These are phyloP conservation scores for Henricia sp. DNA, from an alignment of 53 echinoderm and acorn worm species.

Conservation along the genomic window DNA sequence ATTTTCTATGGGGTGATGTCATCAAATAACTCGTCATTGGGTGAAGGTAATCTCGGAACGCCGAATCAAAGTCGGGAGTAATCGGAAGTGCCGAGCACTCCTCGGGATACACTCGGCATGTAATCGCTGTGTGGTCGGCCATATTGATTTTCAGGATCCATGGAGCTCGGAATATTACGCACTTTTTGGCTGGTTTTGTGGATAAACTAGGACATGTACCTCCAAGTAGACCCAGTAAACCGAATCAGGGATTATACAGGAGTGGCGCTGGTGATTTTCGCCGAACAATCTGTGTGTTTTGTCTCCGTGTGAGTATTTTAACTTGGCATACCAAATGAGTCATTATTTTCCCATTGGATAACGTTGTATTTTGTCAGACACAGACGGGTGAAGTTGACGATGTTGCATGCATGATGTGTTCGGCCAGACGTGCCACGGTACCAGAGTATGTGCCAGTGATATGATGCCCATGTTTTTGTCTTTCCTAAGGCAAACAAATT, in stretches of 20 bases:
- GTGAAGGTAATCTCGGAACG: constrained; percentile 42
- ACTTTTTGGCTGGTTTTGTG: constrained; percentile 36
- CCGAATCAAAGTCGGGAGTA: constrained; percentile 35
- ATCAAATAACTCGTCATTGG: constrained; percentile 34
- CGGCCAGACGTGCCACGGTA: too few species aligned
- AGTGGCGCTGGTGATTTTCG: constrained; percentile 56
- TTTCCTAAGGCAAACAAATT: too few species aligned
- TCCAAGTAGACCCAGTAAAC: constrained; percentile 52
- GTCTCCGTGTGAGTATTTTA: constrained; percentile 57
- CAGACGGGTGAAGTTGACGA: too few species aligned
- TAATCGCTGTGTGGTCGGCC: constrained; percentile 68
- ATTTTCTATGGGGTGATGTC: constrained; percentile 48
- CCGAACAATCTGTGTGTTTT: constrained; percentile 59
- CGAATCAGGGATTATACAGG: constrained; percentile 56
- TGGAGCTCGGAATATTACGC: constrained; percentile 58
- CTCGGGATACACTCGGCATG: constrained; percentile 50
- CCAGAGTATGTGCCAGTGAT: too few species aligned
- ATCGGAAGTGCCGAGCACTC: constrained; percentile 50
- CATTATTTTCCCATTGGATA: constrained; percentile 43
- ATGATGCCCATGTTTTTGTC: too few species aligned
- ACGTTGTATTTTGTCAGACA: constrained; percentile 8
- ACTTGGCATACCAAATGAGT: constrained; percentile 42
- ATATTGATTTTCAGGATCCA: constrained; percentile 60
- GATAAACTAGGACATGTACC: constrained; percentile 67
- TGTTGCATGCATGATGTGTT: too few species aligned